phyloP scores from a whole-genome alignment of 2,113 vertebrate species.

The Cygnus buccinator region DNA sequence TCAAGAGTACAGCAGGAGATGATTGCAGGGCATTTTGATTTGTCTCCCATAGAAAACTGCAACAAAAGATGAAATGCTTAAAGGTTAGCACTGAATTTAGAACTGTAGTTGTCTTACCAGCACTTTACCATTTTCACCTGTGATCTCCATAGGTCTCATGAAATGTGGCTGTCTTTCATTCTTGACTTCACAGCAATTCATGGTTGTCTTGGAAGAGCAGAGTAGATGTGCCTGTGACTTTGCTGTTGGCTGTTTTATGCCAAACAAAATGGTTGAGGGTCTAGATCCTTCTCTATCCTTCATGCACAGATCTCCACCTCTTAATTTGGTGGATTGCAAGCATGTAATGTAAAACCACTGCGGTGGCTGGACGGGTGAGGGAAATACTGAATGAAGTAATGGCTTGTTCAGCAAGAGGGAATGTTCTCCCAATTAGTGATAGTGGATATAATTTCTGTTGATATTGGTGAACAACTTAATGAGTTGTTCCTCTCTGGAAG shows the following conservation, averaged over 20 bases:
- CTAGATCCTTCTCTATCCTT: not conserved
- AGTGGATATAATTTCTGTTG: not conserved
- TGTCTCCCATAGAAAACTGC: not conserved
- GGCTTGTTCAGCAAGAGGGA: not conserved
- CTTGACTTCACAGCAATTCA: not conserved
- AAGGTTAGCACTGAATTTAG: not conserved
- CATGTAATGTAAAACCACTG: not conserved
- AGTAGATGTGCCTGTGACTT: not conserved
- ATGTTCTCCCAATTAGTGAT: not conserved
- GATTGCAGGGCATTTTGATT: not conserved
- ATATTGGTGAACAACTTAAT: not conserved
- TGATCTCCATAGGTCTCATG: not conserved
- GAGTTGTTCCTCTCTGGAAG: not conserved
- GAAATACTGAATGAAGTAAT: not conserved
- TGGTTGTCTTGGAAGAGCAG: not conserved
- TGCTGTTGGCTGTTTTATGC: not conserved
- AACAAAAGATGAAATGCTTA: not conserved
- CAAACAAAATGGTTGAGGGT: not conserved
- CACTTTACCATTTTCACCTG: not conserved
- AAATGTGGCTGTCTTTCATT: not conserved
- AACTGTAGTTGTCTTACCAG: not conserved
- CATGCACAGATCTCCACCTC: not conserved
- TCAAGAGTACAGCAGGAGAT: not conserved
- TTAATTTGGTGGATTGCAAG: not conserved
- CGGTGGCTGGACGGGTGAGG: not conserved